A percentile compares a stretch with the other conserved stretches of the same genome.
Evolutionary conservation across 1,140 invertebrate species (phyloP).

Genomic region (Saccostrea cuccullata): DNA sequence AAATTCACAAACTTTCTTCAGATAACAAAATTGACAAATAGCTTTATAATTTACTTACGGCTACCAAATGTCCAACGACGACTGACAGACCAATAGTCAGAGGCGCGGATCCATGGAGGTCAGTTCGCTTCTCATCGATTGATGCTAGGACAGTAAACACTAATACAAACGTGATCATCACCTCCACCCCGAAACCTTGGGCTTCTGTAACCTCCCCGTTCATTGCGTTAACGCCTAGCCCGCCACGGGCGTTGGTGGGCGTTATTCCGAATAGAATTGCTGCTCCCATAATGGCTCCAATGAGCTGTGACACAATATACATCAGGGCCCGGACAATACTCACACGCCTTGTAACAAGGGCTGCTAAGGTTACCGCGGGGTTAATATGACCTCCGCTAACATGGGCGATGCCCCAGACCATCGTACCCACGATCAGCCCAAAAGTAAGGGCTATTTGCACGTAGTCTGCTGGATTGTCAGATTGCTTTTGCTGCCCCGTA

Average conservation of each 20-base stretch:
- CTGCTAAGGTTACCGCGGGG: constrained; percentile 74
- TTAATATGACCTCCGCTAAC: constrained; percentile 77
- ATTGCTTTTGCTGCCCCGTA: constrained; percentile 79
- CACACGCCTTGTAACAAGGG: constrained; percentile 86
- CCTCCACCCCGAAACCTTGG: constrained; percentile 91
- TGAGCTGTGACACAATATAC: constrained; percentile 72
- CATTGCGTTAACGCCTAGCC: constrained; percentile 65
- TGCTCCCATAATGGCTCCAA: constrained; percentile 72
- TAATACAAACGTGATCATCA: constrained; percentile 91
- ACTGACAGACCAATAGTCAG: constrained; percentile 87
- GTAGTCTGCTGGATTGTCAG: constrained; percentile 77
- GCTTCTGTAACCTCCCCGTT: constrained; percentile 59
- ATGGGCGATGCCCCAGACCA: constrained; percentile 73
- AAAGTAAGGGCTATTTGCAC: constrained; percentile 92
- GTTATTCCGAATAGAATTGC: constrained; percentile 70
- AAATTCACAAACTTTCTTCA: not conserved
- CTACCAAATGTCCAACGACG: constrained; percentile 70
- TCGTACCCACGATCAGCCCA: constrained; percentile 90
- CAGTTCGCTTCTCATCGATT: constrained; percentile 87
- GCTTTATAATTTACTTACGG: constrained; percentile 62
- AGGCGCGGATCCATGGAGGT: constrained; percentile 91
- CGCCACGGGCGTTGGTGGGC: constrained; percentile 50
- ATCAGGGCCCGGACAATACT: constrained; percentile 86
- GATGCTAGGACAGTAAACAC: constrained; percentile 92
- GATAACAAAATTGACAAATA: not conserved